These are phyloP conservation scores for Trissolcus basalis DNA, from an alignment of 1,140 invertebrate species.

Conservation along the genomic window DNA sequence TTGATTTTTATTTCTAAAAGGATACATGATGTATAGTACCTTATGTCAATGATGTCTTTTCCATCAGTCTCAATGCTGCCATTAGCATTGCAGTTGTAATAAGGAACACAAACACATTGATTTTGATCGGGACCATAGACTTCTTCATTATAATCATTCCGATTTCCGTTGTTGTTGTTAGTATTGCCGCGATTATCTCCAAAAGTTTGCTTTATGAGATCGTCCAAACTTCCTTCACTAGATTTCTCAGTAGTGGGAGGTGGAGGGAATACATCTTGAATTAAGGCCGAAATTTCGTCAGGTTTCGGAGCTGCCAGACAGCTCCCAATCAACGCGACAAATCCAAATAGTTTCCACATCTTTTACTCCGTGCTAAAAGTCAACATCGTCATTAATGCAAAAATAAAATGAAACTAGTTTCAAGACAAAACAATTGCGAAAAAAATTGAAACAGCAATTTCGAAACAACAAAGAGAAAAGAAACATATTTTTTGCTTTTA, in stretches of 20 bases:
- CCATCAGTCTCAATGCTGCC: conserved; percentile 83
- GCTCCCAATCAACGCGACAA: conserved; percentile 11
- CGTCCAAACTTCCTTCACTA: conserved; percentile 28
- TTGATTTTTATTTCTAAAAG: neutral
- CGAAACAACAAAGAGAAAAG: neutral
- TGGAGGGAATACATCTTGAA: no score
- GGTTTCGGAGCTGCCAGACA: conserved; percentile 20
- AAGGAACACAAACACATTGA: conserved; percentile 80
- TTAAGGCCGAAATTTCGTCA: conserved; percentile 43
- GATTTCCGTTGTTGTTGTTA: no score
- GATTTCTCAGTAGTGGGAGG: conserved; percentile 5
- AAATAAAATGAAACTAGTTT: neutral
- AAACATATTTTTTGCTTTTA: neutral
- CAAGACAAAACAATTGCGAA: neutral
- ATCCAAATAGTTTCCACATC: neutral
- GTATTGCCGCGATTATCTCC: no score
- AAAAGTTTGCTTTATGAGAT: no score
- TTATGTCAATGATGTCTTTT: conserved; percentile 85
- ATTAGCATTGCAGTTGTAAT: conserved; percentile 82
- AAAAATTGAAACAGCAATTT: no score
- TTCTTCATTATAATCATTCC: no score
- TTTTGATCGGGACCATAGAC: no score
- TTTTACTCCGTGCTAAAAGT: neutral
- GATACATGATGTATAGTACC: conserved; percentile 65
- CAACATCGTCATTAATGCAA: neutral